Conservation (phyloP, 37 sponge, comb jelly and placozoan species). For the Haliclona indistincta region DNA sequence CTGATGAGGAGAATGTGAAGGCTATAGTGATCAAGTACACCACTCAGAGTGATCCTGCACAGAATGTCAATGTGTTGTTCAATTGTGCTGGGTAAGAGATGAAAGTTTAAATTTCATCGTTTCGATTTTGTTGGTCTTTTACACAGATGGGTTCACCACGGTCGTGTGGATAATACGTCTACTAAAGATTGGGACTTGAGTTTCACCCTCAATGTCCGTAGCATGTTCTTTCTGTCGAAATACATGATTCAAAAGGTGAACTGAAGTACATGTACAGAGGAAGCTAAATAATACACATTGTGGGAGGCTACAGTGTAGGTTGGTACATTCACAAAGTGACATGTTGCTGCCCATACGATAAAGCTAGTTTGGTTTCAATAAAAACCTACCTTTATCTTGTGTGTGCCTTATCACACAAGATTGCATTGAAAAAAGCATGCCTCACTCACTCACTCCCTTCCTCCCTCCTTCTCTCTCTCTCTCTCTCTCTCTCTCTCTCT, state of each 20-base stretch:
- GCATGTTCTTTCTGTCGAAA: constrained; percentile 69
- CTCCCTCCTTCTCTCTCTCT: too few relatives aligned
- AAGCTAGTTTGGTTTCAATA: too few relatives aligned
- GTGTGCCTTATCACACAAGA: too few relatives aligned
- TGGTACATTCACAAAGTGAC: too few relatives aligned
- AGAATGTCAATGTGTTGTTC: constrained; percentile 64
- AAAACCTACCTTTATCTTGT: too few relatives aligned
- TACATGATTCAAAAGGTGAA: constrained; percentile 48
- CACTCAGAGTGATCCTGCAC: constrained; percentile 1
- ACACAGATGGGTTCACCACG: constrained; percentile 74
- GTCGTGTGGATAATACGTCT: constrained; percentile 45
- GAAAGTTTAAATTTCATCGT: not conserved
- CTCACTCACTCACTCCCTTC: too few relatives aligned
- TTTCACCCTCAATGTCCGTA: constrained; percentile 81
- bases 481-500: too few relatives aligned
- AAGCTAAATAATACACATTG: too few relatives aligned
- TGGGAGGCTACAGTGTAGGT: too few relatives aligned
- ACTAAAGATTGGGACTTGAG: constrained; percentile 72
- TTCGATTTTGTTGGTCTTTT: not conserved
- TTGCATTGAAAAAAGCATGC: too few relatives aligned
- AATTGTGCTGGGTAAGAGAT: constrained; percentile 82
- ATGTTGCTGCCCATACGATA: too few relatives aligned
- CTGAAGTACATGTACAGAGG: too few relatives aligned
- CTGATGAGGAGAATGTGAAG: constrained; percentile 45
- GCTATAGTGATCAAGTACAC: constrained; percentile 33